A percentile compares a stretch with the other conserved stretches of the same genome.
Conservation (phyloP, 2,888 invertebrate species). For the Troilus luridus region DNA sequence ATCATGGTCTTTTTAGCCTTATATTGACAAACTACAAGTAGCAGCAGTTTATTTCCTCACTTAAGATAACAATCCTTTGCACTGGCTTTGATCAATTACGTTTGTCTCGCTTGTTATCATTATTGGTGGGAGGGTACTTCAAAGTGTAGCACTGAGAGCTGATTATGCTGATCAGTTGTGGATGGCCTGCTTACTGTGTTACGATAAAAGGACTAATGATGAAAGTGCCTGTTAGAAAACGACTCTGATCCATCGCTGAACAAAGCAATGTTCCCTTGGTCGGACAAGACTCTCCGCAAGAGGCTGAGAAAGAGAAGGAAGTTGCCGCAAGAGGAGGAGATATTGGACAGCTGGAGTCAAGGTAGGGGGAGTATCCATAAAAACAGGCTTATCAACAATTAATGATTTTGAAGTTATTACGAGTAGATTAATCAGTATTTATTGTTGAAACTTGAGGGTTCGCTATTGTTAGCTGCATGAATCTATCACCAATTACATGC, state of each 20-base stretch:
- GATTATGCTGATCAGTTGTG: not conserved
- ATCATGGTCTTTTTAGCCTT: not conserved
- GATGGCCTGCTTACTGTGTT: not conserved
- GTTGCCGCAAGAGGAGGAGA: slow-evolving; percentile 64
- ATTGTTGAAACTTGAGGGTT: not conserved
- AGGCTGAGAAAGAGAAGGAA: slow-evolving; percentile 63
- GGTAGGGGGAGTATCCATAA: slow-evolving; percentile 59
- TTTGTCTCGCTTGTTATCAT: slow-evolving; percentile 12
- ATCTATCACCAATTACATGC: not conserved
- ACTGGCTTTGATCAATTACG: slow-evolving; percentile 9
- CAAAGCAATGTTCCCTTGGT: slow-evolving; percentile 65
- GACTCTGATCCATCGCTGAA: slow-evolving; percentile 23
- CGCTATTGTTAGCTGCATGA: not conserved
- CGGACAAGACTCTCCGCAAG: slow-evolving; percentile 64
- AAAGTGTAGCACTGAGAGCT: not conserved
- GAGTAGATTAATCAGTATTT: not conserved
- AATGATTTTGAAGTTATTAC: not conserved
- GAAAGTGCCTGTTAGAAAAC: slow-evolving; percentile 12
- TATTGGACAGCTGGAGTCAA: slow-evolving; percentile 65
- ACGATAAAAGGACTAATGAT: not conserved
- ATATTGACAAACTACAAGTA: not conserved
- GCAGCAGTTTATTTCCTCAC: not conserved
- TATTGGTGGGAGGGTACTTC: slow-evolving; percentile 12
- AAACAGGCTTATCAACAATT: not conserved
- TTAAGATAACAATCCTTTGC: not conserved